Evolutionary conservation across 2,113 vertebrate species (phyloP), one percentile per base, ranked within the genome.

Genomic region (Otis tarda): DNA sequence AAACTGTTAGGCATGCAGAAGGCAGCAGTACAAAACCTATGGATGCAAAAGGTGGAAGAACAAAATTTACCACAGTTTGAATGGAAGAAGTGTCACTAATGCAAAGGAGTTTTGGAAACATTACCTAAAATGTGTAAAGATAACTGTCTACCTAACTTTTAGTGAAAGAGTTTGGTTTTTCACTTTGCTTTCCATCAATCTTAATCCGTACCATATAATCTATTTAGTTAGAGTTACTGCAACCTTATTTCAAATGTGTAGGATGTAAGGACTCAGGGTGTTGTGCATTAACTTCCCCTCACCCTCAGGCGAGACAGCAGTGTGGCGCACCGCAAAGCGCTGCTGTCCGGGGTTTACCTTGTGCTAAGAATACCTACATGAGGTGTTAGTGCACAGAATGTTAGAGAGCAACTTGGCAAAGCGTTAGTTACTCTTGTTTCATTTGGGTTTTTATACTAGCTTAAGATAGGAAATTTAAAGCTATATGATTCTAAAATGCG

Each of bases 261-360:
- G n/a, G 23, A 12, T 15, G 22, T 47, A 39, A 56, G 59, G 39
- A 18, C 67, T 56, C 2, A 2, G 31, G 43, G 25, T 17, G 6
- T 8, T 41, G 30, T 71, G 70, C 50, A 18, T 30, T 28, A 19
- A 15, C 14, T 39, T 76, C 23, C 31, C 49, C 64, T 45, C 28
- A 7, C 13, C 11, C 55, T 16, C 47, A 16, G 70, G 65, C 75
- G 30, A 16, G 43, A 8, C 0, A 10, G 28, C 2, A 57, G 41
- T 3, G 0, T 1, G 5, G 35, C 0, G 1, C 23, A 3, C 47
- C 21, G 56, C 45, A 22, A 9, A 28, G 53, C 1, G 0, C 0
- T 0, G 19, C 70, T 91, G 90, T 76, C 94, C 94, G 28, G 74
- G 24, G 10, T 43, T 95, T 47, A 65, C 86, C 87, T 71, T 18